Conservation (phyloP, 2,797 vertebrate species). For the Rhincodon typus region DNA sequence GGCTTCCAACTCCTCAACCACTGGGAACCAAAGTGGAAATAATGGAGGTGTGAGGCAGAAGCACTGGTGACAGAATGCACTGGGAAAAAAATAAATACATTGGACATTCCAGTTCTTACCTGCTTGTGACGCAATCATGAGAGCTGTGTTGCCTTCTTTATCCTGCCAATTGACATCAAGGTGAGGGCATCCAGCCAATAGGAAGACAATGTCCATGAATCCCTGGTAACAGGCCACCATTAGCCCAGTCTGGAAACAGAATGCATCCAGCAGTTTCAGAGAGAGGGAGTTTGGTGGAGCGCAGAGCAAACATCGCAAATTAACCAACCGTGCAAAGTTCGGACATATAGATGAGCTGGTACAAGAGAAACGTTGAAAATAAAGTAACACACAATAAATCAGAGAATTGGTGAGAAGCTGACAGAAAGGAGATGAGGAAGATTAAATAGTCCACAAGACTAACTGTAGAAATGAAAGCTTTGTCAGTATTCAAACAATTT, state of each 20-base stretch:
- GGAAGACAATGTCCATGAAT: conserved; percentile 83
- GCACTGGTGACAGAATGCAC: not conserved
- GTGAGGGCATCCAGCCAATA: conserved; percentile 80
- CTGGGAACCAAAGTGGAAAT: not conserved
- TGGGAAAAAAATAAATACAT: not conserved
- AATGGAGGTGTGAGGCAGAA: not conserved
- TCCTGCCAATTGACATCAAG: conserved; percentile 95
- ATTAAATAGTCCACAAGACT: not conserved
- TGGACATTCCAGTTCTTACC: conserved; percentile 61
- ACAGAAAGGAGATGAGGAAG: not conserved
- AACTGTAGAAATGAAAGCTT: not conserved
- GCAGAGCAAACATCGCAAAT: not conserved
- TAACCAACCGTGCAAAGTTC: not conserved
- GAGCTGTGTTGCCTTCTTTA: conserved; percentile 89
- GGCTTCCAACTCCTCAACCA: not conserved
- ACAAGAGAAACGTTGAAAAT: too few species aligned
- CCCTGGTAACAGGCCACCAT: conserved; percentile 90
- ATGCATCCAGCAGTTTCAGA: conserved; percentile 27
- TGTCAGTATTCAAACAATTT: not conserved
- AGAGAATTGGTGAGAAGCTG: not conserved
- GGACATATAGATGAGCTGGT: not conserved
- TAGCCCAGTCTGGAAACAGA: conserved; percentile 74
- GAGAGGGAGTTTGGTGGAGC: not conserved
- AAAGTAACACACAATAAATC: not conserved
- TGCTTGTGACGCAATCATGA: conserved; percentile 89